Percentiles rank a stretch among this genome's conserved stretches.
These are phyloP conservation scores for Clistopyga incitator DNA, from an alignment of 2,888 invertebrate species.

Conservation along the genomic window DNA sequence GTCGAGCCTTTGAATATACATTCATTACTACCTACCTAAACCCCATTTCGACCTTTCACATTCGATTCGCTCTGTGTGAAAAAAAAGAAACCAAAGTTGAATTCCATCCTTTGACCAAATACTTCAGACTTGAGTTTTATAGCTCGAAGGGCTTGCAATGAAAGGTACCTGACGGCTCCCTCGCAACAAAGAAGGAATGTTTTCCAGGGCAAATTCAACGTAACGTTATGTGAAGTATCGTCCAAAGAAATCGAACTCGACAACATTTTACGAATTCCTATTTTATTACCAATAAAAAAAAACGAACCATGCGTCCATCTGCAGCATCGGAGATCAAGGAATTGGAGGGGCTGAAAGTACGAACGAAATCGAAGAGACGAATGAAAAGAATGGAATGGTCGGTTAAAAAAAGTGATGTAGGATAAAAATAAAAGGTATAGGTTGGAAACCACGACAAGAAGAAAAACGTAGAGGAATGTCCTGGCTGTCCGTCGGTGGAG, in stretches of 20 bases:
- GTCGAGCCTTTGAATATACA: neutral
- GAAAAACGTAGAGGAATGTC: conserved; percentile 66
- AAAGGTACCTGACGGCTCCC: neutral
- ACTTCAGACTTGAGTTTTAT: neutral
- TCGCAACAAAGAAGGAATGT: conserved; percentile 1
- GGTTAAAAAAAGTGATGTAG: conserved; percentile 9
- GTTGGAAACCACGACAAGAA: conserved; percentile 38
- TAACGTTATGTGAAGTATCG: neutral
- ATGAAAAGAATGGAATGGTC: conserved; percentile 29
- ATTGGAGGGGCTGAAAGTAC: conserved; percentile 45
- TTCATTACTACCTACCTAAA: neutral
- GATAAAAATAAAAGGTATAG: conserved; percentile 22
- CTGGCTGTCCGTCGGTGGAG: conserved; percentile 45
- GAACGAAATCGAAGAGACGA: conserved; percentile 42
- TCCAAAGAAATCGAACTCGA: neutral
- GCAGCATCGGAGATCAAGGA: conserved; percentile 27
- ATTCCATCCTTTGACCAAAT: neutral
- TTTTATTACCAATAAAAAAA: conserved; percentile 3
- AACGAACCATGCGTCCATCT: neutral
- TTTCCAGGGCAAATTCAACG: no score
- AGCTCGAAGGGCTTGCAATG: no score
- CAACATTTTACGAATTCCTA: conserved; percentile 24
- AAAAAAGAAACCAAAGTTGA: neutral
- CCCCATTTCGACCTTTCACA: neutral
- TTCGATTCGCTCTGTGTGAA: neutral